Conservation (phyloP, 2,888 invertebrate genomes). For the Oeneis ivallda region DNA sequence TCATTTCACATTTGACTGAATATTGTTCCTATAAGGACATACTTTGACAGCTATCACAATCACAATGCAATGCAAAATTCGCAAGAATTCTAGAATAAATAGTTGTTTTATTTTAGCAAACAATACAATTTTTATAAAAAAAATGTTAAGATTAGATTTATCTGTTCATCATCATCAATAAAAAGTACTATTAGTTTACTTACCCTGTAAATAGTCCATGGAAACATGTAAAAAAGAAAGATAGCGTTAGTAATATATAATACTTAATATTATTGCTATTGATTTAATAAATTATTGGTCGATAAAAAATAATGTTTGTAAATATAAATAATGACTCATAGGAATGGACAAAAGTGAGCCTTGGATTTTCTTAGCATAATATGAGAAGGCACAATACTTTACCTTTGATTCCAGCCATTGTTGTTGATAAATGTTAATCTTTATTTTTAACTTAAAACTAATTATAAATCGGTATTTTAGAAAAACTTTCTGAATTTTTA, state of each 20-base stretch:
- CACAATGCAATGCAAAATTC: too few relatives aligned
- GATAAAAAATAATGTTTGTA: constrained; percentile 55
- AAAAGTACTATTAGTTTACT: constrained; percentile 43
- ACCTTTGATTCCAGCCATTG: constrained; percentile 80
- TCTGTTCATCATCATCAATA: not conserved
- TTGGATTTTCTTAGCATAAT: not conserved
- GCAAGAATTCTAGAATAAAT: too few relatives aligned
- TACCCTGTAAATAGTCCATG: constrained; percentile 55
- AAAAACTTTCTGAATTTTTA: constrained; percentile 33
- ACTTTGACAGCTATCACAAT: not conserved
- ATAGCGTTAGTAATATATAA: constrained; percentile 36
- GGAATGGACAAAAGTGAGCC: constrained; percentile 16
- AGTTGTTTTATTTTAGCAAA: too few relatives aligned
- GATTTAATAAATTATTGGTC: not conserved
- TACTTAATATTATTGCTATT: constrained; percentile 21
- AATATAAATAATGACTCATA: constrained; percentile 67
- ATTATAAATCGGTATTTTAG: constrained; percentile 27
- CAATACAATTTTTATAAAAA: not conserved
- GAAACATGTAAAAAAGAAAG: constrained; percentile 58
- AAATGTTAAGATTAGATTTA: not conserved
- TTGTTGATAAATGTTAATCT: constrained; percentile 35
- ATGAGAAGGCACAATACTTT: constrained; percentile 33
- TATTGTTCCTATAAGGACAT: not conserved
- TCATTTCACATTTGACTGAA: not conserved
- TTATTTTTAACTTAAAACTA: constrained; percentile 35